A percentile compares a stretch with the other conserved stretches of the same genome.
phyloP scores from a whole-genome alignment of 2,888 invertebrate genomes.

The Drosophila maculinotata region DNA sequence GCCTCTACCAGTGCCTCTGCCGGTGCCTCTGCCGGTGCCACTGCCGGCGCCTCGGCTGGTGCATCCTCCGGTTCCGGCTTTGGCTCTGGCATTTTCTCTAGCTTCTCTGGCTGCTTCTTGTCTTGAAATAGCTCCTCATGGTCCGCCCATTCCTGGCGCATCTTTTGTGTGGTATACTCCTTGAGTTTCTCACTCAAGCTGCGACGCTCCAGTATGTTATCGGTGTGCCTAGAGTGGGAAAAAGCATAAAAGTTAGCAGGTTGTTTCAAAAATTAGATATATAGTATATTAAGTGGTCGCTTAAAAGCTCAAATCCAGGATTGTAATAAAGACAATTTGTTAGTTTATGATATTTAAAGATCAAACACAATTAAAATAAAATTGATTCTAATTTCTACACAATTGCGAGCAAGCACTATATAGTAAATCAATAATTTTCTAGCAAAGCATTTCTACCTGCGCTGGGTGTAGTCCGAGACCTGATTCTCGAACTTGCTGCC shows the following conservation, averaged over 20 bases:
- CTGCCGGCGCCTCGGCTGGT: not conserved
- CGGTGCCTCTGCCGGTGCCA: not conserved
- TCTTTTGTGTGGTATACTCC: slow-evolving; percentile 85
- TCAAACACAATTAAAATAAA: no score
- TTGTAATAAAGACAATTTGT: no score
- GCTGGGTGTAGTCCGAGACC: slow-evolving; percentile 87
- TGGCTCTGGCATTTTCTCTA: slow-evolving; percentile 41
- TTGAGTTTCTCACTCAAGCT: slow-evolving; percentile 81
- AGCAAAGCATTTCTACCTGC: slow-evolving; percentile 80
- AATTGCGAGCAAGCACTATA: not conserved
- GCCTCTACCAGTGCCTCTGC: slow-evolving; percentile 1
- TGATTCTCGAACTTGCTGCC: slow-evolving; percentile 87
- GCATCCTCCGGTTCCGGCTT: slow-evolving; percentile 28
- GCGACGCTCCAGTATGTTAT: slow-evolving; percentile 85
- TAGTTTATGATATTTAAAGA: no score
- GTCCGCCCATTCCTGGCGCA: slow-evolving; percentile 85
- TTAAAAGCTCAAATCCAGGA: no score
- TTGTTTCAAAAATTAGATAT: not conserved
- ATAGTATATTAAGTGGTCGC: no score
- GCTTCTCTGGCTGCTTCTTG: slow-evolving; percentile 50
- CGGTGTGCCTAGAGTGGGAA: slow-evolving; percentile 86
- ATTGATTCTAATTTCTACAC: not conserved
- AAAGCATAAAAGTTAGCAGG: not conserved
- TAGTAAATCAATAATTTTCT: not conserved
- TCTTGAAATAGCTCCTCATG: slow-evolving; percentile 85